Base-by-base conservation (phyloP, 2,113 vertebrate genomes). In the Noturus placidus region DNA sequence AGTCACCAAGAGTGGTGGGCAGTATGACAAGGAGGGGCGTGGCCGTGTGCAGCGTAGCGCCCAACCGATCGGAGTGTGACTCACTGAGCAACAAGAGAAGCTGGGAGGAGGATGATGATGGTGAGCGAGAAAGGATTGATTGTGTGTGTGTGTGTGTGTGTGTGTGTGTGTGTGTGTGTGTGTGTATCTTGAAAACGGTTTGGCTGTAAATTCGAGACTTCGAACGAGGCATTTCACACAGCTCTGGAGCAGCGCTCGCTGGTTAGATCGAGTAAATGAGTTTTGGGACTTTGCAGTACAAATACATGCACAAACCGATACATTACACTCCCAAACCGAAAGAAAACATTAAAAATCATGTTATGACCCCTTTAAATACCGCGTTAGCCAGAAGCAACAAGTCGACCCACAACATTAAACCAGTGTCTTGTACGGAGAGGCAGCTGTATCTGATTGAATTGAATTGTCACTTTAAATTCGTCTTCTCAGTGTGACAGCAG, bases 1-100 rank as follows among this genome's bases (percentile, higher is more conserved):
- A 99, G 88, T 99, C 98, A 0, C 97, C 97, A 0, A 95, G 97
- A 89, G 97, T 98, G 87, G 93, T 98, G 57, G 92, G 94, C 9
- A 94, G 93, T 22, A 97, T 96, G 0, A 95, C 94, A 70, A 94
- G 97, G 81, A 95, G 97, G 2, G 98, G 98, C 0, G 97, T 99
- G 83, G 97, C 98, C 27, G 97, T 99, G 84, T 99, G 98, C 92
- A 99, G 98, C 0, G 98, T 99, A 87, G 97, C 98, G 35, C 98
- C 98, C 84, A 99, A 98, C 92, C 96, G 96, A 57, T 98, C 97
- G 0, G 97, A 99, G 90, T 99, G 97, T 2, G 98, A 99, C 90
- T 99, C 98, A 87, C 95, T 98, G 83, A 94, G 96, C 88, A 99
- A 99, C 88, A 99, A 99, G 90, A 97, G 96, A 42, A 96, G 96